Conservation (phyloP, 1,140 invertebrate genomes). For the Drosophila baimaii region DNA sequence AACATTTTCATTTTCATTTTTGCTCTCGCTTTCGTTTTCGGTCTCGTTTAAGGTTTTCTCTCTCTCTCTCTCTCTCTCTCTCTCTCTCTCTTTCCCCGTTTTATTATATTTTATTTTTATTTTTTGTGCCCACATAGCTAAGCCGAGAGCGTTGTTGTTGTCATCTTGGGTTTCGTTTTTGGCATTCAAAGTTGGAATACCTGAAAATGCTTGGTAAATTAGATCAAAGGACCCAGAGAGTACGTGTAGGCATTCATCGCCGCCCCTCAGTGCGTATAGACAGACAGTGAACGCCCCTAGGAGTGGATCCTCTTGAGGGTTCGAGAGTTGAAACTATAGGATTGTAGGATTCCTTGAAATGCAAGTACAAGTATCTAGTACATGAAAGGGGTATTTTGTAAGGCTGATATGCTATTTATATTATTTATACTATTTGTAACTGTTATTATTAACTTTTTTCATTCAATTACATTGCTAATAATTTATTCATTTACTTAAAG, state of each 20-base stretch:
- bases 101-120: constrained; percentile 16
- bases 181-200: constrained; percentile 80
- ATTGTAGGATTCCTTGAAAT: too few relatives aligned
- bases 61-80: background rate
- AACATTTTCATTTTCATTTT: constrained; percentile 68
- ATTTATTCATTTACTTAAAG: too few relatives aligned
- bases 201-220: constrained; percentile 81
- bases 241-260: constrained; percentile 70
- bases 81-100: background rate
- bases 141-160: constrained; percentile 38
- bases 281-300: background rate
- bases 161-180: constrained; percentile 64
- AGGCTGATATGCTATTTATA: too few relatives aligned
- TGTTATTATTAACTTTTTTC: too few relatives aligned
- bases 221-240: constrained; percentile 70
- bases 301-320: background rate
- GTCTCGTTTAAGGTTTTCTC: constrained; percentile 10
- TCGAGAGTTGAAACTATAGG: too few relatives aligned
- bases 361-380: too few relatives aligned
- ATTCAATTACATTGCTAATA: too few relatives aligned
- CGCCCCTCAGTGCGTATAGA: background rate
- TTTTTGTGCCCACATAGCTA: constrained; percentile 8
- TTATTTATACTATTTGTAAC: too few relatives aligned
- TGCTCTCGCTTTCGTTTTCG: constrained; percentile 20
- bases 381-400: too few relatives aligned